These are phyloP conservation scores for Neuroterus valhalla DNA, from an alignment of 1,140 invertebrate genomes.

Conservation along the genomic window DNA sequence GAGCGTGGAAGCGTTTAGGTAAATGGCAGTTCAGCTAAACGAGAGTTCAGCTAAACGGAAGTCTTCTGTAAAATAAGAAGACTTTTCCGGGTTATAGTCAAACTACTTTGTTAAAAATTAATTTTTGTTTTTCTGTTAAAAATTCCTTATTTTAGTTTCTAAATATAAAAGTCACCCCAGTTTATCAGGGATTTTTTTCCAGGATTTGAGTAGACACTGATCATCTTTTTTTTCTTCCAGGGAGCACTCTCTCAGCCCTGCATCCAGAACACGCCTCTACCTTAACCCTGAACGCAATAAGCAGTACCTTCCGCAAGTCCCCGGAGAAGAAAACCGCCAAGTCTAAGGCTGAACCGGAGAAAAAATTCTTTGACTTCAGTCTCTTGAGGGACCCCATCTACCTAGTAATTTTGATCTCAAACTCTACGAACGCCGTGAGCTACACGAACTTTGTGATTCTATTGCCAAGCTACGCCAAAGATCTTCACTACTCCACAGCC, in stretches of 20 bases:
- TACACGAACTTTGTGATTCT: constrained; percentile 91
- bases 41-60: no score
- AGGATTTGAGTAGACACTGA: no score
- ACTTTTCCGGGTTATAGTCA: no score
- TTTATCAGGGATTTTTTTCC: no score
- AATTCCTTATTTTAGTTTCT: no score
- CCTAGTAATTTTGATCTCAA: constrained; percentile 87
- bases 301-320: constrained; percentile 74
- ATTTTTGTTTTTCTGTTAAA: no score
- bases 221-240: not conserved
- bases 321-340: constrained; percentile 56
- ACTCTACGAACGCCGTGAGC: constrained; percentile 88
- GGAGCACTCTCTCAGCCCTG: constrained; percentile 84
- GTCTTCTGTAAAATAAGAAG: no score
- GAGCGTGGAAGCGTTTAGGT: no score
- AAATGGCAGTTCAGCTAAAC: no score
- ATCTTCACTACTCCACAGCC: constrained; percentile 82
- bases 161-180: no score
- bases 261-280: constrained; percentile 87
- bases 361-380: constrained; percentile 85
- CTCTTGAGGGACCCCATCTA: constrained; percentile 87
- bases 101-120: no score
- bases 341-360: constrained; percentile 69
- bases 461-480: constrained; percentile 83
- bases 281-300: constrained; percentile 82